Evolutionary conservation across 1,140 invertebrate genomes (phyloP).

Genomic region (Chironomus tepperi): DNA sequence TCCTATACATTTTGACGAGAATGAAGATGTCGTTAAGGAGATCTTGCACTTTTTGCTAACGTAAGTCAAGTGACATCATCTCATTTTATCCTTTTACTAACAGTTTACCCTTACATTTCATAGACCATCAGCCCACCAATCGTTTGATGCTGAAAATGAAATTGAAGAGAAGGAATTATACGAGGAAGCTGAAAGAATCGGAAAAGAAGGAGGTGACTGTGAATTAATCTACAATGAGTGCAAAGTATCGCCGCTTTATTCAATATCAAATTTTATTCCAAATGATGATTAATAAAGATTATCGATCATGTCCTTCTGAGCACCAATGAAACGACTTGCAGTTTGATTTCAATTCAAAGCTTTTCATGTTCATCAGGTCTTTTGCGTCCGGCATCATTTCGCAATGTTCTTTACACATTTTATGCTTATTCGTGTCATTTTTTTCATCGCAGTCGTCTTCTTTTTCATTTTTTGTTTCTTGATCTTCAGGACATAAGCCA

Average conservation of each 20-base stretch:
- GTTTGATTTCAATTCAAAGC: neutral
- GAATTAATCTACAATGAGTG: constrained; percentile 33
- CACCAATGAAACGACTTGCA: neutral
- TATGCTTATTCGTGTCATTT: neutral
- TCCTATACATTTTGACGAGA: constrained; percentile 33
- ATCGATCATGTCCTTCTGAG: neutral
- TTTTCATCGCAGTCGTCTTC: neutral
- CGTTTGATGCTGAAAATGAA: constrained; percentile 30
- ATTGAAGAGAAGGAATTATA: constrained; percentile 32
- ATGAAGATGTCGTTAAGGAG: constrained; percentile 30
- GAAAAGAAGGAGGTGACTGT: constrained; percentile 33
- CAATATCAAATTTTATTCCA: constrained; percentile 29
- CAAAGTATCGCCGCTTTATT: constrained; percentile 31
- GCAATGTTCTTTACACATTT: neutral
- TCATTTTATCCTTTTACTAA: neutral
- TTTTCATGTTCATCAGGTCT: neutral
- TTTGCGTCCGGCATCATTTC: neutral
- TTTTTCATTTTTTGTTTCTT: neutral
- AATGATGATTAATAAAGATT: constrained; percentile 24
- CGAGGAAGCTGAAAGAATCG: constrained; percentile 34
- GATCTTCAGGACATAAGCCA: neutral
- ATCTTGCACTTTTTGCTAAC: constrained; percentile 35
- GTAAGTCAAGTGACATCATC: constrained; percentile 30
- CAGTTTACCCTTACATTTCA: neutral
- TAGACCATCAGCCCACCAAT: constrained; percentile 37